A percentile compares a stretch with the other conserved stretches of the same genome.
These are phyloP conservation scores for Heteromyza rotundicornis DNA, from an alignment of 2,888 invertebrate genomes.

Conservation along the genomic window DNA sequence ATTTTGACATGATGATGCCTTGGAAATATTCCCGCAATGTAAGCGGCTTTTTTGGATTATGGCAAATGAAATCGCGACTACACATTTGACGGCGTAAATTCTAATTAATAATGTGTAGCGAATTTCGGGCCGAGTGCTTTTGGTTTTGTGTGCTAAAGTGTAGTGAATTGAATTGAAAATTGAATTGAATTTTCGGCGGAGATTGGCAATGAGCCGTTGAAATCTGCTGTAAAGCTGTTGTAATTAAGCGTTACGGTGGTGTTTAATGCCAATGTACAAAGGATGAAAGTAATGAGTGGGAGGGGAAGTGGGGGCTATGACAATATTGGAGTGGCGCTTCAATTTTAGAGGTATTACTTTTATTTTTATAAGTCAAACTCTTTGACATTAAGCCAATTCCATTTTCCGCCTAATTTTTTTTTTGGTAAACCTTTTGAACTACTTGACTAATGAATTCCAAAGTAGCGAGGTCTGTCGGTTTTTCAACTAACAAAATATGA, in stretches of 20 bases:
- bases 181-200: slow-evolving; percentile 18
- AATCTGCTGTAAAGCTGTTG: slow-evolving; percentile 56
- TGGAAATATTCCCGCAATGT: slow-evolving; percentile 50
- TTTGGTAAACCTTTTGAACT: too few species aligned
- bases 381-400: too few species aligned
- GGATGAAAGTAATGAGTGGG: background rate
- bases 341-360: too few species aligned
- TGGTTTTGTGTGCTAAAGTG: too few species aligned
- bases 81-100: slow-evolving; percentile 46
- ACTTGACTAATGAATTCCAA: too few species aligned
- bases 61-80: slow-evolving; percentile 5
- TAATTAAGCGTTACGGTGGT: slow-evolving; percentile 54
- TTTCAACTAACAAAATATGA: too few species aligned
- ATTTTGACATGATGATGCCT: slow-evolving; percentile 47
- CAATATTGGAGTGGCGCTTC: too few species aligned
- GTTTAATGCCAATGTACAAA: slow-evolving; percentile 6
- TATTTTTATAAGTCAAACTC: too few species aligned
- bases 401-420: too few species aligned
- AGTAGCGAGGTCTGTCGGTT: too few species aligned
- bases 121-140: too few species aligned
- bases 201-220: slow-evolving; percentile 53
- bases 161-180: slow-evolving; percentile 29
- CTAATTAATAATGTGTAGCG: slow-evolving; percentile 59
- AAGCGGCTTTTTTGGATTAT: slow-evolving; percentile 43
- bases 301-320: background rate